These are phyloP conservation scores for Drosophila pectinifera DNA, from an alignment of 1,140 invertebrate species.

Conservation along the genomic window DNA sequence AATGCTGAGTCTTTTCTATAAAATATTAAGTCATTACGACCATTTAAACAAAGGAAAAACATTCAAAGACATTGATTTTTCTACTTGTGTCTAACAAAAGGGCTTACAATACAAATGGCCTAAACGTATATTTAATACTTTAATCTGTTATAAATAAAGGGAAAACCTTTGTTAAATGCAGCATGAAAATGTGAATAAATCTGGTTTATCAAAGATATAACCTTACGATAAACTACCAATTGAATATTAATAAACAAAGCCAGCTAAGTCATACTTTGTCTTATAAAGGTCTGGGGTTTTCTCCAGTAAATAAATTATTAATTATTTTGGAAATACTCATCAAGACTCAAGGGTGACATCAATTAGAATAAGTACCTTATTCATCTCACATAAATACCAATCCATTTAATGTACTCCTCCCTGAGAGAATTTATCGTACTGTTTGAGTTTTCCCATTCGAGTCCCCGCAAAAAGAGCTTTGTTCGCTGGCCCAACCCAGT, in stretches of 20 bases:
- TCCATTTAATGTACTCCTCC: constrained; percentile 15
- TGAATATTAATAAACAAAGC: not conserved
- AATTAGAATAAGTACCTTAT: not conserved
- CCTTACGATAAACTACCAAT: not conserved
- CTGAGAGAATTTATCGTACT: constrained; percentile 21
- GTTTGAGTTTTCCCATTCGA: constrained; percentile 22
- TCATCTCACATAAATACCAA: constrained; percentile 7
- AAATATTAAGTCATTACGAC: not conserved
- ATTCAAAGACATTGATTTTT: constrained; percentile 1
- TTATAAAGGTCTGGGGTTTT: not conserved
- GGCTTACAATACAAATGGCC: not conserved
- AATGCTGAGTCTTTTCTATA: not conserved
- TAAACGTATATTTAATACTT: constrained; percentile 10
- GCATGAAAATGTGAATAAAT: constrained; percentile 9
- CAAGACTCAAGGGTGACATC: not conserved
- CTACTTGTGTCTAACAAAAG: not conserved
- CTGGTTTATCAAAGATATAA: not conserved
- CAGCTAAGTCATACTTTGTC: not conserved
- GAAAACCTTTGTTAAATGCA: constrained; percentile 8
- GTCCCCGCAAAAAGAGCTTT: constrained; percentile 16
- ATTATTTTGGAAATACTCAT: too few species aligned
- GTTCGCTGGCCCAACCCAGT: constrained; percentile 63
- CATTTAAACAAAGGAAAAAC: not conserved
- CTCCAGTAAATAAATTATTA: not conserved
- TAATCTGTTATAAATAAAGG: constrained; percentile 16